Base-by-base conservation (phyloP, 1,140 invertebrate species). In the Drosophila athabasca region DNA sequence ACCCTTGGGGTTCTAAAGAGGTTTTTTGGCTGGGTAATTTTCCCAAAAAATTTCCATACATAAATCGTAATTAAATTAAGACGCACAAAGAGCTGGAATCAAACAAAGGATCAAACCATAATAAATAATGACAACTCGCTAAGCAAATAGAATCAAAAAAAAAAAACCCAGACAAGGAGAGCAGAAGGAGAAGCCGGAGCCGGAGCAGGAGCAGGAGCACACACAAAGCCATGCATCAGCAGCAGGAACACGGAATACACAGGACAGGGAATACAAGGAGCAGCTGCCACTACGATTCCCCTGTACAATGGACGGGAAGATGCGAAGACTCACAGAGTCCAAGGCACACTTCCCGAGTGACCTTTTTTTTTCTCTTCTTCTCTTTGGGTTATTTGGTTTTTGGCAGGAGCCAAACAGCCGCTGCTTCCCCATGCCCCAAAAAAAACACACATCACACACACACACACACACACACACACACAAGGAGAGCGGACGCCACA, bases 41-140 rank as follows among this genome's bases (percentile, higher is more conserved):
- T 19, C 35, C 35, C 35, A 39, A 39, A 39, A 24, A 35, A 78
- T 85, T 85, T 87, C 75, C 82, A 85, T 87, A 72, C 67, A 84
- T 76, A 84, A 83, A 79, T 83, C 76, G 80, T 84, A 85, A 85
- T 85, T 85, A 87, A 85, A 85, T 85, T 85, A 88, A 87, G 82
- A 73, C 81, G 80, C 76, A 81, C 73, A 85, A 76, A 67, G 67
- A 29, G 76, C 55, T 9, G 45, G 55, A 74, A 66, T 52, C 81
- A 76, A 72, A 87, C 77, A 85, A 85, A 75, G 66, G 66, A 45
- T 57, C 62, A 61, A 84, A 79, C 81, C 67, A 84, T 76, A 84
- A 84, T 84, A 84, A 84, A 84, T 84, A 84, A 79, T 79, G 76
- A 84, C 72, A 83, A 68, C 72, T 66, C 61, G 62, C 62, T 62